A percentile compares a stretch with the other conserved stretches of the same genome.
Evolutionary conservation across 2,888 invertebrate species (phyloP).

Genomic region (Caenorhabditis plicata): DNA sequence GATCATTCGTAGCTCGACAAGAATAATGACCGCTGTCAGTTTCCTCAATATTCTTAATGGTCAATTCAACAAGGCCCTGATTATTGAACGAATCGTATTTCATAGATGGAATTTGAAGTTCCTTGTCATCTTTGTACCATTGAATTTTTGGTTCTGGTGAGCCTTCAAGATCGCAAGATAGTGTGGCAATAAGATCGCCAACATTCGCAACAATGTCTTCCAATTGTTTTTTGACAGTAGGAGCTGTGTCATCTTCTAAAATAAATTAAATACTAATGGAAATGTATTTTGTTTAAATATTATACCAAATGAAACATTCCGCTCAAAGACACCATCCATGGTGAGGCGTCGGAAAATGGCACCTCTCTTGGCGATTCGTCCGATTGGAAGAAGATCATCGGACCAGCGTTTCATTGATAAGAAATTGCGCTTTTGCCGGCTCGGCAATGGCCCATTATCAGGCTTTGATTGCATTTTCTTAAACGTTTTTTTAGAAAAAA

Average conservation of each 20-base stretch:
- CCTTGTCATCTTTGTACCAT: slow-evolving; percentile 62
- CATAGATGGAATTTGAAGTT: slow-evolving; percentile 56
- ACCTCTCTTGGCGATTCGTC: slow-evolving; percentile 67
- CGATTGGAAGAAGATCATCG: slow-evolving; percentile 66
- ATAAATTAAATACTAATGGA: not conserved
- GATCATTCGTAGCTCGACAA: slow-evolving; percentile 79
- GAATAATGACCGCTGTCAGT: slow-evolving; percentile 84
- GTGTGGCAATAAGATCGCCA: slow-evolving; percentile 61
- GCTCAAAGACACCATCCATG: slow-evolving; percentile 66
- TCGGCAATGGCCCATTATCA: slow-evolving; percentile 51
- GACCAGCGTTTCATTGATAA: slow-evolving; percentile 55
- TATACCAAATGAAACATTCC: slow-evolving; percentile 67
- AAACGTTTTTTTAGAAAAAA: slow-evolving; percentile 11
- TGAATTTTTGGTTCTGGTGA: slow-evolving; percentile 63
- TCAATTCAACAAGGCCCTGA: slow-evolving; percentile 70
- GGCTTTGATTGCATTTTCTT: slow-evolving; percentile 45
- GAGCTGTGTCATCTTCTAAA: slow-evolving; percentile 57
- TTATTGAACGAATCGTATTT: slow-evolving; percentile 65
- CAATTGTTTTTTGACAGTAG: slow-evolving; percentile 66
- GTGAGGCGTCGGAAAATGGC: slow-evolving; percentile 67
- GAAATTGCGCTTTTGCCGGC: slow-evolving; percentile 53
- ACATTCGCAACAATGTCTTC: slow-evolving; percentile 64
- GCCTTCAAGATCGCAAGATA: slow-evolving; percentile 66
- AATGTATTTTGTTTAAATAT: not conserved
- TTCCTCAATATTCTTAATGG: slow-evolving; percentile 69